Base-by-base conservation (phyloP, 2,797 vertebrate genomes). In the Choloepus didactylus region DNA sequence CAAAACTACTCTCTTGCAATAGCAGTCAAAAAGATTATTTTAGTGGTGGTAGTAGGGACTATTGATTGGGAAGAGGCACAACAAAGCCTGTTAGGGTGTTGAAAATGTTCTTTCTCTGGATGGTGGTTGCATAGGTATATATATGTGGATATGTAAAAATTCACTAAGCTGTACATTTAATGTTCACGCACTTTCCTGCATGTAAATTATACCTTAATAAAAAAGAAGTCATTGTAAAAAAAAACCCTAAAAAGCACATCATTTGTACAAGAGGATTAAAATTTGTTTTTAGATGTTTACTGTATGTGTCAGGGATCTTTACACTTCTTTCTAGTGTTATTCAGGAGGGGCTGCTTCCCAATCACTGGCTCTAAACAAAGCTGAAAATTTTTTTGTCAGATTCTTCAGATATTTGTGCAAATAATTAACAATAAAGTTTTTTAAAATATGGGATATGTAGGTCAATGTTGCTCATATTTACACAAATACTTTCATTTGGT, bases 401-500 rank as follows among this genome's bases (percentile, higher is more conserved):
- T 99, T 99, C 99, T 99, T 99, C 82, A 99, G 98, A 98, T 99
- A 99, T 97, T 99, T 99, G 96, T 99, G 99, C 97, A 99, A 97
- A 98, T 99, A 99, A 98, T 98, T 99, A 99, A 98, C 79, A 99
- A 98, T 98, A 99, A 97, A 87, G 99, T 99, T 98, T 99, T 99
- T 98, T 99, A 99, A n/a, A 99, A 99, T 64, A 99, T 41, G 98
- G 7, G 99, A 99, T 0, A 99, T 99, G 98, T 99, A 99, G 12
- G 99, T 99, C 96, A 99, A 97, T 99, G 99, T 99, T 89, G 99
- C 99, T 97, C 99, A 99, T 2, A 99, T 99, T 29, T 99, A 98
- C 89, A 99, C 99, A 86, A 99, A 99, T 2, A 99, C 97, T 83
- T 99, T 98, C 69, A 99, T 98, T 12, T 99, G 97, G 97, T 99